Percentiles rank a stretch among this genome's conserved stretches.
These are phyloP conservation scores for Tarsius wallacei DNA, from an alignment of 2,797 vertebrate species.

Conservation along the genomic window DNA sequence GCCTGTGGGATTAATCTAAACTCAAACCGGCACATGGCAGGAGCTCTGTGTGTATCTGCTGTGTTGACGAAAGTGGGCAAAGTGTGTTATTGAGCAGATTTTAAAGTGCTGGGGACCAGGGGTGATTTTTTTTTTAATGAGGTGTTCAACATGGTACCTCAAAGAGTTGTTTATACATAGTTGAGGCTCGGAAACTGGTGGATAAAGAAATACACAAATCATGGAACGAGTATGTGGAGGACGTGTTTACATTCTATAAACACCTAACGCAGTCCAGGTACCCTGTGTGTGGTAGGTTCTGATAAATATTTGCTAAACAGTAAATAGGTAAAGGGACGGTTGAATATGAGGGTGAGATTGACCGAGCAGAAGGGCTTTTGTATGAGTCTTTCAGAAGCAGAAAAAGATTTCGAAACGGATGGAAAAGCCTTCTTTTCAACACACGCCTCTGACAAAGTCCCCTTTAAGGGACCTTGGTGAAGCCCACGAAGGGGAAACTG, in stretches of 20 bases:
- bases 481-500: background rate
- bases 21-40: background rate
- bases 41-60: background rate
- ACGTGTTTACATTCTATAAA: background rate
- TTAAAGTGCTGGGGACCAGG: background rate
- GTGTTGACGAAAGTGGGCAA: background rate
- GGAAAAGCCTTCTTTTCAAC: background rate
- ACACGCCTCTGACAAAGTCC: background rate
- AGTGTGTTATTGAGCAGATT: background rate
- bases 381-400: conserved; percentile 26
- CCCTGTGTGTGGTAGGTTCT: background rate
- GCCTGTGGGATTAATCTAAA: background rate
- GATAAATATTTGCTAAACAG: background rate
- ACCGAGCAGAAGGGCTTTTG: background rate
- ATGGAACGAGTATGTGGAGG: background rate
- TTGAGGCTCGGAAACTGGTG: background rate
- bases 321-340: background rate
- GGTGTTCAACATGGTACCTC: background rate
- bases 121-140: background rate
- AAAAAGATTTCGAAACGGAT: conserved; percentile 46
- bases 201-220: background rate
- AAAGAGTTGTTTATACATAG: background rate
- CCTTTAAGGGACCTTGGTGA: background rate
- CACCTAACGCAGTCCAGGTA: background rate
- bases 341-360: background rate